Evolutionary conservation across 2,113 vertebrate genomes (phyloP).

Genomic region (Otolemur garnettii): DNA sequence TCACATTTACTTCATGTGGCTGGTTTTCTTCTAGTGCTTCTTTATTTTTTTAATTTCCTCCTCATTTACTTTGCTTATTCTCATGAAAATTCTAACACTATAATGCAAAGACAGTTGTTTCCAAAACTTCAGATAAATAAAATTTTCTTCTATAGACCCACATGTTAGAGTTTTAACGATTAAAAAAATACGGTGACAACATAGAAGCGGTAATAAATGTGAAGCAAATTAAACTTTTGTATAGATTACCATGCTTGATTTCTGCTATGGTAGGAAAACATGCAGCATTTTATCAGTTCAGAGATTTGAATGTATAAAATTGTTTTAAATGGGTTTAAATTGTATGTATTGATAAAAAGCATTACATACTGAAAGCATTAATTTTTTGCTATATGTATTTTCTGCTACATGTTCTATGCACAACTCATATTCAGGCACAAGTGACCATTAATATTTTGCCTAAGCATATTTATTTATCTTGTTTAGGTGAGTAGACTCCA

Average conservation of each 20-base stretch:
- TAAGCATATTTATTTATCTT: background rate
- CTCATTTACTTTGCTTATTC: background rate
- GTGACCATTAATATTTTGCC: background rate
- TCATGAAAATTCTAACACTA: background rate
- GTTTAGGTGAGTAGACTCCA: background rate
- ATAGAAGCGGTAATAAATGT: background rate
- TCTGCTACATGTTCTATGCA: background rate
- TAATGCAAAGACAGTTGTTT: background rate
- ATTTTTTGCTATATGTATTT: background rate
- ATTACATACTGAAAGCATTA: background rate
- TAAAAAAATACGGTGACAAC: background rate
- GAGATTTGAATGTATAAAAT: background rate
- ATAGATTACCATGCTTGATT: background rate
- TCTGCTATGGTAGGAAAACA: background rate
- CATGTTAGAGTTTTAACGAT: background rate
- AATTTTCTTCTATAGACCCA: background rate
- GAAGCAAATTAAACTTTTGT: background rate
- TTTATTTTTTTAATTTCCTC: background rate
- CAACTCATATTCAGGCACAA: background rate
- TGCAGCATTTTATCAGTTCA: background rate
- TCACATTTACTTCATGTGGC: fast-evolving
- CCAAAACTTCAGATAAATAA: background rate
- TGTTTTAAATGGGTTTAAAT: slow-evolving; percentile 40
- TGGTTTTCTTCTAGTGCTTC: slow-evolving; percentile 44
- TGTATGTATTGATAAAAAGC: background rate